Conservation (phyloP, 1,140 invertebrate genomes). For the Sinella curviseta region DNA sequence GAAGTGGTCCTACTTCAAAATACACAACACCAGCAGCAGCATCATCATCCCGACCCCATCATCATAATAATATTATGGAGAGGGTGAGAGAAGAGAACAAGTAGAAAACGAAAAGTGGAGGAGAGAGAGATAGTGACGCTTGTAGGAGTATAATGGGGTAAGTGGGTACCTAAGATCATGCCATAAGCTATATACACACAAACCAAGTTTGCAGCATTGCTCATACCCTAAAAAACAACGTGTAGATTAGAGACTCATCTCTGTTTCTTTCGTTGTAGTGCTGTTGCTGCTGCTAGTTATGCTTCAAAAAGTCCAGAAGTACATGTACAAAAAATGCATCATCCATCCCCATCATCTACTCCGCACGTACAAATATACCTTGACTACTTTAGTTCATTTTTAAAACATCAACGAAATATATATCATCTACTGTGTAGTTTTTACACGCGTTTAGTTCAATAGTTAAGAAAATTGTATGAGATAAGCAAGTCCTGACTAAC, state of each 20-base stretch:
- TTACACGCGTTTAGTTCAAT: no score
- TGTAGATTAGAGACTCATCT: not conserved
- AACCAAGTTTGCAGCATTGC: not conserved
- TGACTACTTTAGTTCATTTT: no score
- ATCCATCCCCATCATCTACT: no score
- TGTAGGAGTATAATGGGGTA: not conserved
- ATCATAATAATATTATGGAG: not conserved
- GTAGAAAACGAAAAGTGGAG: not conserved
- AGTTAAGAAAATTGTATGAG: no score
- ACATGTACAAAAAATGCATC: no score
- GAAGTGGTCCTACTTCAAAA: constrained; percentile 19
- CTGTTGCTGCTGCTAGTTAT: not conserved
- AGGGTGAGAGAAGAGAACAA: constrained; percentile 10
- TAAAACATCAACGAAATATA: no score
- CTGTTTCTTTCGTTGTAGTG: not conserved
- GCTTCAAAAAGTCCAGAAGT: constrained; percentile 21
- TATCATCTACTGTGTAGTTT: no score
- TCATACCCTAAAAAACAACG: not conserved
- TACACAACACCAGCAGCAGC: not conserved
- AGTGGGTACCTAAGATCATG: not conserved
- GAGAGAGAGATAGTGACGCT: not conserved
- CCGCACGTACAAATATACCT: no score
- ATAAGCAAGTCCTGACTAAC: no score
- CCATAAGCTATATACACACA: not conserved
- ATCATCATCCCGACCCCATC: not conserved